phyloP scores from a whole-genome alignment of 2,797 vertebrate species.

The Sebastes oblongus region DNA sequence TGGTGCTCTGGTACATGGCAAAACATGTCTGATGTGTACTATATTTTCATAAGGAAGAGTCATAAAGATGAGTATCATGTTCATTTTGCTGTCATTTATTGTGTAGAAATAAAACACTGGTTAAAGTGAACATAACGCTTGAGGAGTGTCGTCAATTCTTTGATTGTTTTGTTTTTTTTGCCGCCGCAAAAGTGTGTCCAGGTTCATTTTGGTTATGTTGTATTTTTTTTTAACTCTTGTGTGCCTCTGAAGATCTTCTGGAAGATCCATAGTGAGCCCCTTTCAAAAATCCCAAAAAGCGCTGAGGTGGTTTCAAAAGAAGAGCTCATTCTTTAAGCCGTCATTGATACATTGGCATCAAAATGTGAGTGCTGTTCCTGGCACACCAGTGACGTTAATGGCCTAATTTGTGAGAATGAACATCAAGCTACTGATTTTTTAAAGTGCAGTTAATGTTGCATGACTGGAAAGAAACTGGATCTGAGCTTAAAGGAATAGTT shows the following conservation, averaged over 20 bases:
- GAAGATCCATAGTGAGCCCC: constrained; percentile 9
- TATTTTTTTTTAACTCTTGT: constrained; percentile 16
- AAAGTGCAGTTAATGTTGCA: constrained; percentile 82
- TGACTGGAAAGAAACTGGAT: constrained; percentile 81
- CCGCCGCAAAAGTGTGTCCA: neutral
- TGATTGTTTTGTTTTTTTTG: neutral
- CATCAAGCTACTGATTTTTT: constrained; percentile 80
- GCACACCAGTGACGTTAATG: constrained; percentile 75
- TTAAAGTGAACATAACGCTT: constrained; percentile 71
- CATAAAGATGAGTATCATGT: constrained; percentile 80
- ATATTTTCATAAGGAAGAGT: constrained; percentile 82
- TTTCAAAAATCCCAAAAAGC: constrained; percentile 23
- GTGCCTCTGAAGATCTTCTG: neutral
- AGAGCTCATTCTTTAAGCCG: constrained; percentile 58
- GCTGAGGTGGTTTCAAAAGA: constrained; percentile 50
- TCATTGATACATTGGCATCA: constrained; percentile 72
- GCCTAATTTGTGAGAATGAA: constrained; percentile 80
- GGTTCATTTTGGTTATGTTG: neutral
- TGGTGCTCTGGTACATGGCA: constrained; percentile 80
- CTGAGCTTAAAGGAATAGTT: constrained; percentile 78
- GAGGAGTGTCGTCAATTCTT: constrained; percentile 49
- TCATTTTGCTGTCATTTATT: constrained; percentile 85
- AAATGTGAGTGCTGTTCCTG: constrained; percentile 71
- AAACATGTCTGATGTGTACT: constrained; percentile 80
- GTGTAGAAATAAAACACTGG: constrained; percentile 87